Percentiles rank a stretch among this genome's conserved stretches.
phyloP scores from a whole-genome alignment of 2,888 invertebrate genomes.

The Pachycephus smyrnensis region DNA sequence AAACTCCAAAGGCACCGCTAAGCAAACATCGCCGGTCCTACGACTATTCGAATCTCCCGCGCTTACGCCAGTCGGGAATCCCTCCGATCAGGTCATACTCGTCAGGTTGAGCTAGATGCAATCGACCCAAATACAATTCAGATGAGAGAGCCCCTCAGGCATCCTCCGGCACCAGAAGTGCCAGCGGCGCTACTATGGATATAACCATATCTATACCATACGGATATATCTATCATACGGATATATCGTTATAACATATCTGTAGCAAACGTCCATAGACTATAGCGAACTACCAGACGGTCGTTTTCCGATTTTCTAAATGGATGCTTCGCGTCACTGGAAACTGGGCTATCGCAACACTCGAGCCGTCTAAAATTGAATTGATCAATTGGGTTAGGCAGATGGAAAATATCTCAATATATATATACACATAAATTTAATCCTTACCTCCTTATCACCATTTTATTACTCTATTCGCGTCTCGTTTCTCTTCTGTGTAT shows the following conservation, averaged over 20 bases:
- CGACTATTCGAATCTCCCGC: not conserved
- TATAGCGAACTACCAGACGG: not conserved
- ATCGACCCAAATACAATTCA: not conserved
- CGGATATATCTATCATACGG: not conserved
- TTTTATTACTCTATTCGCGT: not conserved
- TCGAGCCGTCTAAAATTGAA: conserved; percentile 41
- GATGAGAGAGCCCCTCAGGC: not conserved
- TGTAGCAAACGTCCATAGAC: not conserved
- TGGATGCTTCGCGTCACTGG: conserved; percentile 10
- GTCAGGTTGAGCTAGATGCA: not conserved
- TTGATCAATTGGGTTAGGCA: conserved; percentile 19
- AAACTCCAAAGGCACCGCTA: not conserved
- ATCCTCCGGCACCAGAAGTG: not conserved
- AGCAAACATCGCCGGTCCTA: not conserved
- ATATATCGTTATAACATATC: not conserved
- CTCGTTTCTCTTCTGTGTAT: not conserved
- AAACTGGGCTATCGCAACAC: conserved; percentile 41
- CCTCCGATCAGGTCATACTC: not conserved
- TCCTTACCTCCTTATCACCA: not conserved
- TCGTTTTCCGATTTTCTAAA: not conserved
- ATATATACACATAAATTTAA: not conserved
- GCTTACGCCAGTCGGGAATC: not conserved
- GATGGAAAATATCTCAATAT: not conserved
- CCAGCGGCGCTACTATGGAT: too few species aligned
- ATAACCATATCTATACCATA: not conserved